These are phyloP conservation scores for Oncorhynchus keta DNA, from an alignment of 2,113 vertebrate genomes.

Conservation along the genomic window DNA sequence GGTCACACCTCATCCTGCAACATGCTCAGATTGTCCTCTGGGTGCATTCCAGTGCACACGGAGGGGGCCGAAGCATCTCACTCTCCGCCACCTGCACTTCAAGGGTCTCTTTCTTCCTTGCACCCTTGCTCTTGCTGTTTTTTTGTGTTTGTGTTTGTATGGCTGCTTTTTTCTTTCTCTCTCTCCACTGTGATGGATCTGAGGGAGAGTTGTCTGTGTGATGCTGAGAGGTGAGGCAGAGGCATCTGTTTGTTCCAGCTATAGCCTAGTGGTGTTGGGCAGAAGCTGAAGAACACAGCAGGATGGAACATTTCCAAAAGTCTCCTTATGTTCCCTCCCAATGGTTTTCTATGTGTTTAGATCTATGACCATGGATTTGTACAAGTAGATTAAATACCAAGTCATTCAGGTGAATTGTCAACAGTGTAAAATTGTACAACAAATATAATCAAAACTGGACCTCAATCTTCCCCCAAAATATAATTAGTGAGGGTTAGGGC, in stretches of 20 bases:
- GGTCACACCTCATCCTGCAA: not conserved
- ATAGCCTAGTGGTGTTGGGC: not conserved
- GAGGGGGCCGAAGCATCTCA: not conserved
- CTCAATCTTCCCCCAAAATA: too few species aligned
- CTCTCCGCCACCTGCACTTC: constrained; percentile 6
- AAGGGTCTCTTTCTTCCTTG: constrained; percentile 4
- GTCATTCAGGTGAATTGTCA: too few species aligned
- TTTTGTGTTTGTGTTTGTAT: not conserved
- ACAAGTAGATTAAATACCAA: too few species aligned
- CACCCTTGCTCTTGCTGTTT: not conserved
- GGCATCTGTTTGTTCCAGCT: not conserved
- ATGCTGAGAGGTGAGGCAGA: not conserved
- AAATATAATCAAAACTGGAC: too few species aligned
- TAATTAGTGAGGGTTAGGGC: too few species aligned
- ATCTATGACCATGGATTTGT: too few species aligned
- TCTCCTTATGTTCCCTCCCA: too few species aligned
- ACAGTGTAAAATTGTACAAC: too few species aligned
- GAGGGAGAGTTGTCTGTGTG: not conserved
- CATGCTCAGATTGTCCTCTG: constrained; percentile 7
- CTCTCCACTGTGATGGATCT: not conserved
- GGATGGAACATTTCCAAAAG: too few species aligned
- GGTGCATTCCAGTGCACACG: not conserved
- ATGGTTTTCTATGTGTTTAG: too few species aligned
- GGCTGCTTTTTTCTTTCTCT: not conserved
- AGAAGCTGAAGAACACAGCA: too few species aligned